phyloP scores from a whole-genome alignment of 2,888 invertebrate genomes.

The Odontothrips loti region DNA sequence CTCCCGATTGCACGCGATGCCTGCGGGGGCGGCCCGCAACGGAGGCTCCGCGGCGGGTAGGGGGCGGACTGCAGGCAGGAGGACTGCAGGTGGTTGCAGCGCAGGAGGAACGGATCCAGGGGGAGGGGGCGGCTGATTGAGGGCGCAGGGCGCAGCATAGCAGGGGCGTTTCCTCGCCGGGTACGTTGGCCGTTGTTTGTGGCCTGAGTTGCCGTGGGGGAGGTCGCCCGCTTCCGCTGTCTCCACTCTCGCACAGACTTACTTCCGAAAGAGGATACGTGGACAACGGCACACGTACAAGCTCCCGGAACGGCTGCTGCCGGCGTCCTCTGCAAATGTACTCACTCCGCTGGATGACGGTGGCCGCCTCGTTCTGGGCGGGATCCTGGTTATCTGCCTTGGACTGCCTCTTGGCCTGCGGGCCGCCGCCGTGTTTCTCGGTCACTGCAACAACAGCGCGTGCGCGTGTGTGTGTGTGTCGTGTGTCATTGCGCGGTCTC shows the following conservation, averaged over 20 bases:
- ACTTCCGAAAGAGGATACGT: too few relatives aligned
- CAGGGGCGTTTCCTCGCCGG: background rate
- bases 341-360: slow-evolving; percentile 34
- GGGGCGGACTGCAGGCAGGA: background rate
- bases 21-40: background rate
- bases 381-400: background rate
- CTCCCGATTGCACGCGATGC: background rate
- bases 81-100: background rate
- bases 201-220: background rate
- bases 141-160: too few relatives aligned
- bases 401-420: background rate
- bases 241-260: background rate
- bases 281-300: background rate
- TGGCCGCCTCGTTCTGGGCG: slow-evolving; percentile 32
- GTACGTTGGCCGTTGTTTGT: background rate
- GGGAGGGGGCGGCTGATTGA: background rate
- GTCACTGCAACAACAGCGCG: background rate
- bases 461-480: too few relatives aligned
- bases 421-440: background rate
- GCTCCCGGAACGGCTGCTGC: background rate
- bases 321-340: background rate
- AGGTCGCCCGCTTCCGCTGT: background rate
- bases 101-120: background rate
- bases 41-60: background rate
- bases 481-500: too few relatives aligned